A percentile compares a stretch with the other conserved stretches of the same genome.
These are phyloP conservation scores for Aurelia sp. DNA, from an alignment of 30 jellyfish, hydroid and myxozoan genomes.

Conservation along the genomic window DNA sequence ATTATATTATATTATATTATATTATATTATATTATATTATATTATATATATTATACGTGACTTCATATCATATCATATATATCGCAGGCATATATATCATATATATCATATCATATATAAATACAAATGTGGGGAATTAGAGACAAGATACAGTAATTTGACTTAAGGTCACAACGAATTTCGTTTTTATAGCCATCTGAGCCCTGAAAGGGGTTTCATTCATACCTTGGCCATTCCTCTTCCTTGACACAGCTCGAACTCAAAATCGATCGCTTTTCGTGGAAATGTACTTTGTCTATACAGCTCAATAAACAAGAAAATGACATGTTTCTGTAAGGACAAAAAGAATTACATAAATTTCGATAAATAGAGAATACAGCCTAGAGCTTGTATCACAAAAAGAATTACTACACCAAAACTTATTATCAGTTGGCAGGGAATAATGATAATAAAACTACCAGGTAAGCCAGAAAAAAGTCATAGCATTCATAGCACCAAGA, in stretches of 20 bases:
- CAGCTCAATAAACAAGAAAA: slow-evolving; percentile 76
- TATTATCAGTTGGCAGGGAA: too few species aligned
- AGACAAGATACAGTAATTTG: not conserved
- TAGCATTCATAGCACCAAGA: too few species aligned
- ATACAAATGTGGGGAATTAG: not conserved
- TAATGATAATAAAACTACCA: too few species aligned
- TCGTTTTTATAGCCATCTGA: too few species aligned
- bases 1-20: too few species aligned
- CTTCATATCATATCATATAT: not conserved
- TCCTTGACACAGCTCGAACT: slow-evolving; percentile 78
- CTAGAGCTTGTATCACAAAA: too few species aligned
- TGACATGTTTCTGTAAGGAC: slow-evolving; percentile 75
- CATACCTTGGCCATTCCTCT: slow-evolving; percentile 84
- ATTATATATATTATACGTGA: too few species aligned
- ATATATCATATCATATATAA: not conserved
- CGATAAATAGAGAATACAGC: too few species aligned
- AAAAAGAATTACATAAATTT: slow-evolving; percentile 5
- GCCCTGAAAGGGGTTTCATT: too few species aligned
- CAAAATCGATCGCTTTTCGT: slow-evolving; percentile 87
- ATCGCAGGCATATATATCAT: too few species aligned
- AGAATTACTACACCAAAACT: not conserved
- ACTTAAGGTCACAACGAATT: not conserved
- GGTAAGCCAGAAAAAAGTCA: too few species aligned
- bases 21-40: too few species aligned
- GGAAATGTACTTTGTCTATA: slow-evolving; percentile 86